phyloP scores from a whole-genome alignment of 2,797 vertebrate species.

The Acanthurus tractus region DNA sequence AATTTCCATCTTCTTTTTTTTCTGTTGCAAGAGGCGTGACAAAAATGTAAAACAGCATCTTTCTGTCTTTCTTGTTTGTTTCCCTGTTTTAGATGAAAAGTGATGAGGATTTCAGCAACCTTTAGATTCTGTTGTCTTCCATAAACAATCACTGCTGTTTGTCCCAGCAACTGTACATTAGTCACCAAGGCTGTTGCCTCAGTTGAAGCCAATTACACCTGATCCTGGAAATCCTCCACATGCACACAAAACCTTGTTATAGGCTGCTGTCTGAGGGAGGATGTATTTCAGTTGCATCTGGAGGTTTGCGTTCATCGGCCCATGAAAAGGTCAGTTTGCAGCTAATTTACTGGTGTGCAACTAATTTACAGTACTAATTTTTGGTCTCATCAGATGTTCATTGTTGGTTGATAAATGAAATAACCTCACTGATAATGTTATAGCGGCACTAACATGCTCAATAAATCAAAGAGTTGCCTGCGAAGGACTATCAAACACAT shows the following conservation, averaged over 20 bases:
- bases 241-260: slow-evolving; percentile 36
- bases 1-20: slow-evolving; percentile 72
- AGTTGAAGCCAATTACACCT: slow-evolving; percentile 50
- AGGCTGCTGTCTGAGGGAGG: slow-evolving; percentile 30
- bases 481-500: slow-evolving; percentile 43
- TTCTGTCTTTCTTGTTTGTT: slow-evolving; percentile 43
- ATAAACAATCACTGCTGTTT: slow-evolving; percentile 5
- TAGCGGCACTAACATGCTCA: slow-evolving; percentile 33
- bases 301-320: slow-evolving; percentile 38
- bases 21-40: slow-evolving; percentile 66
- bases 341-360: slow-evolving; percentile 61
- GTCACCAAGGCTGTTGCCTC: slow-evolving; percentile 21
- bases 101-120: slow-evolving; percentile 22
- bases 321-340: slow-evolving; percentile 64
- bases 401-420: slow-evolving; percentile 54
- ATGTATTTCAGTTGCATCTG: slow-evolving; percentile 47
- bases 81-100: slow-evolving; percentile 43
- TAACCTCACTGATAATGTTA: slow-evolving; percentile 52
- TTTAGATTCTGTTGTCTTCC: slow-evolving; percentile 19
- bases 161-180: slow-evolving; percentile 28
- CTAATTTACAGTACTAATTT: slow-evolving; percentile 69
- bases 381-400: slow-evolving; percentile 58
- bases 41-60: slow-evolving; percentile 42
- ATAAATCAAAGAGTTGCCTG: slow-evolving; percentile 47
- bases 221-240: slow-evolving; percentile 45